A percentile compares a stretch with the other conserved stretches of the same genome.
phyloP scores from a whole-genome alignment of 2,888 invertebrate genomes.

The Hyppa rectilinea region DNA sequence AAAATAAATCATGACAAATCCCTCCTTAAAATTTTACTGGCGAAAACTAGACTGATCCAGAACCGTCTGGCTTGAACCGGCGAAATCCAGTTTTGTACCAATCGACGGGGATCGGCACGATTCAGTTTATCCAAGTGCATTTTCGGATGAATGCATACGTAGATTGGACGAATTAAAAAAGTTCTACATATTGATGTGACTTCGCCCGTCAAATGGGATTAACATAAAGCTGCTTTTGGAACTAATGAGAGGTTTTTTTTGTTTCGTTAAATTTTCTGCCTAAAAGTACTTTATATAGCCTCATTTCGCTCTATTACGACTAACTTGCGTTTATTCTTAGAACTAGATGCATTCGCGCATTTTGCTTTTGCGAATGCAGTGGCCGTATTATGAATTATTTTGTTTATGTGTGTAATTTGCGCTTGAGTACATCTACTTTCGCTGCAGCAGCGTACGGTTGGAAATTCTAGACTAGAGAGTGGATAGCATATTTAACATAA shows the following conservation, averaged over 20 bases:
- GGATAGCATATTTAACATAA: neutral
- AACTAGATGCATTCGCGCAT: constrained; percentile 18
- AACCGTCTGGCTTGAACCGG: constrained; percentile 63
- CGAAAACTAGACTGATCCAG: constrained; percentile 61
- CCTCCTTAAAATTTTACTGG: constrained; percentile 62
- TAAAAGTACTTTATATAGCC: constrained; percentile 10
- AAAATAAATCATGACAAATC: constrained; percentile 63
- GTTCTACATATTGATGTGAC: constrained; percentile 60
- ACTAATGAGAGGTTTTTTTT: constrained; percentile 48
- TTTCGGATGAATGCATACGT: constrained; percentile 63
- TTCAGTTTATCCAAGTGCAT: constrained; percentile 69
- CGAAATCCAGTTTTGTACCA: constrained; percentile 66
- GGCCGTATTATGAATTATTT: constrained; percentile 54
- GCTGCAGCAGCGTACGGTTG: neutral
- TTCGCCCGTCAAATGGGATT: constrained; percentile 59
- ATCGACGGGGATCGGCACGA: constrained; percentile 62
- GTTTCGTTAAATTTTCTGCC: constrained; percentile 23
- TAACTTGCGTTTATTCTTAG: constrained; percentile 33
- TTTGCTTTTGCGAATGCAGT: constrained; percentile 14
- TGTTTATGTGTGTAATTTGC: constrained; percentile 52
- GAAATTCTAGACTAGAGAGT: neutral
- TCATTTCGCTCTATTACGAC: constrained; percentile 15
- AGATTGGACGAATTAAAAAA: constrained; percentile 71
- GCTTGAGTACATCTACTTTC: constrained; percentile 37
- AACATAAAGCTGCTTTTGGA: constrained; percentile 48